Evolutionary conservation across 2,888 invertebrate genomes (phyloP).

Genomic region (Pterobdella sp.): DNA sequence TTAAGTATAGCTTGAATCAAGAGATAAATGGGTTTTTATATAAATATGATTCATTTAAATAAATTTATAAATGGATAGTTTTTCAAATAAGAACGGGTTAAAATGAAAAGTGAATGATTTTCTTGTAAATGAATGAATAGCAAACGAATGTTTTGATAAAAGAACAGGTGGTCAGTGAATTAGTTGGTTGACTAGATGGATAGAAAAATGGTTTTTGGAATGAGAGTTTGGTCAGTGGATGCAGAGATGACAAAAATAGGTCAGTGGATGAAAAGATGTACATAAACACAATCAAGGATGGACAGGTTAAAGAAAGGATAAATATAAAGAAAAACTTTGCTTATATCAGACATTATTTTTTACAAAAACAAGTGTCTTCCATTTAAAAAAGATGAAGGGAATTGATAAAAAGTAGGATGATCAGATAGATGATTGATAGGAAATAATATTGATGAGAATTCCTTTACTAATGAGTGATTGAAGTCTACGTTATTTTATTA

Average conservation of each 20-base stretch:
- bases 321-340: too few species aligned
- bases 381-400: too few species aligned
- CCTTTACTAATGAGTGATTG: too few species aligned
- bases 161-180: not conserved
- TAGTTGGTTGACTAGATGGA: slow-evolving; percentile 8
- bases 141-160: not conserved
- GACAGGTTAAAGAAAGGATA: not conserved
- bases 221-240: not conserved
- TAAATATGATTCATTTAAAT: not conserved
- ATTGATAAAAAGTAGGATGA: not conserved
- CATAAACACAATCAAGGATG: not conserved
- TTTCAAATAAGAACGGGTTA: too few species aligned
- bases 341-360: too few species aligned
- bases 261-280: not conserved
- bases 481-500: too few species aligned
- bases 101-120: too few species aligned
- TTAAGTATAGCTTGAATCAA: not conserved
- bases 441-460: not conserved
- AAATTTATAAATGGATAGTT: too few species aligned
- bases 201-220: slow-evolving; percentile 4
- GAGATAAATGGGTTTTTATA: not conserved
- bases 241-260: not conserved
- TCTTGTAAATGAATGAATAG: not conserved
- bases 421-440: not conserved
- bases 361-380: too few species aligned